Percentiles rank a stretch among this genome's conserved stretches.
Conservation (phyloP, 30 jellyfish, hydroid and myxozoan genomes). For the Nemopilema nomurai region DNA sequence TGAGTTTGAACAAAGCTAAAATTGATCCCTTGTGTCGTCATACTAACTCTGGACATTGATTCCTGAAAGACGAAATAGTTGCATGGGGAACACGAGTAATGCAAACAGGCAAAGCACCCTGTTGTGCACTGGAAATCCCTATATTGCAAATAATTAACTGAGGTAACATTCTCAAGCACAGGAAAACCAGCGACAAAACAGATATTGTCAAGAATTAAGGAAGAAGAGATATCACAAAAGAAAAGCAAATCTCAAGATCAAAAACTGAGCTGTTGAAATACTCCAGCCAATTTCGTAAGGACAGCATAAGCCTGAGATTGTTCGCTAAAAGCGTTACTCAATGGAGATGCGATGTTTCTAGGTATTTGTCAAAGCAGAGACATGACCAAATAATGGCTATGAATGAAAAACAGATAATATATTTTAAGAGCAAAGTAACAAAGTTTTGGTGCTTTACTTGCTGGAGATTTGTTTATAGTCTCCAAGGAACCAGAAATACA, state of each 20-base stretch:
- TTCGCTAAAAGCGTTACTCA: background rate
- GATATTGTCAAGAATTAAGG: background rate
- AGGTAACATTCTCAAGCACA: background rate
- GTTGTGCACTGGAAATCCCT: background rate
- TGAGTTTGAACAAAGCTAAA: background rate
- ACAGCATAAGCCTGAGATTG: background rate
- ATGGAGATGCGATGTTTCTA: background rate
- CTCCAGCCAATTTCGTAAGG: background rate
- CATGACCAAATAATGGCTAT: background rate
- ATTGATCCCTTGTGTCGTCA: background rate
- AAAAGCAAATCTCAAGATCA: background rate
- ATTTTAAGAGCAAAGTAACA: too few species aligned
- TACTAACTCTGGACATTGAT: background rate
- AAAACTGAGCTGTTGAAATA: background rate
- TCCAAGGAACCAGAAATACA: too few species aligned
- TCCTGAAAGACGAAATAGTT: background rate
- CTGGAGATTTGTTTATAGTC: too few species aligned
- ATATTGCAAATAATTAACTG: background rate
- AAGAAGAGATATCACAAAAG: too few species aligned
- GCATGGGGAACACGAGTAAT: background rate
- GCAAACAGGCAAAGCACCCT: background rate
- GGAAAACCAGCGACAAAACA: background rate
- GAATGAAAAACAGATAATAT: too few species aligned
- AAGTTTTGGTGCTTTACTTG: too few species aligned
- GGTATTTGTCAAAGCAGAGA: background rate